Evolutionary conservation across 2,113 vertebrate genomes (phyloP).

Genomic region (Ia io): DNA sequence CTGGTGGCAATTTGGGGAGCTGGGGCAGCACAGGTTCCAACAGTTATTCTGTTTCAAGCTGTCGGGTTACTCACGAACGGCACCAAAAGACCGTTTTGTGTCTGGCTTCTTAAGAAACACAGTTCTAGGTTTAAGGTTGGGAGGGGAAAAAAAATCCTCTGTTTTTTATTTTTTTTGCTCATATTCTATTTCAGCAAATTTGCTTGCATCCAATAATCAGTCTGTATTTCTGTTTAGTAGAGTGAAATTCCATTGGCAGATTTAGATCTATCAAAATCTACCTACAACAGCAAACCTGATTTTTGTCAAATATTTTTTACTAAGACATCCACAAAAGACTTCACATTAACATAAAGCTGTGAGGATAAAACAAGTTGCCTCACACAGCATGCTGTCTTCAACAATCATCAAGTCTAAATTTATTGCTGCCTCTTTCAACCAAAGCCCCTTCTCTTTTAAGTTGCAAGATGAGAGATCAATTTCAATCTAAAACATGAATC

Average conservation of each 20-base stretch:
- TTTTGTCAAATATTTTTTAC: conserved; percentile 37
- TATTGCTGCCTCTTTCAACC: neutral
- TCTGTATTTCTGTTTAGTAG: neutral
- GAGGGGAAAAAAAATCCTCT: neutral
- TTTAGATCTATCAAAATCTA: neutral
- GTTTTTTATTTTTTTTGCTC: neutral
- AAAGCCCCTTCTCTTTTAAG: neutral
- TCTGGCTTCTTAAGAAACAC: neutral
- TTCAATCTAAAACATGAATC: conserved; percentile 1
- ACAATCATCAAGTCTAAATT: neutral
- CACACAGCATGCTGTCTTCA: neutral
- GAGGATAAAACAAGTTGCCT: neutral
- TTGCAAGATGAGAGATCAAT: neutral
- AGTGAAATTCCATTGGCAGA: neutral
- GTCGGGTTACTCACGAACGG: neutral
- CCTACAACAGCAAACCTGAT: neutral
- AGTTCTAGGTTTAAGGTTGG: neutral
- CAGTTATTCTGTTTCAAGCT: neutral
- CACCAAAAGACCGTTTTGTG: neutral
- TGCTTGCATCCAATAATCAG: neutral
- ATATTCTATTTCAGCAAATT: neutral
- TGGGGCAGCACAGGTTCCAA: neutral
- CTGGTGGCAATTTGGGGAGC: neutral
- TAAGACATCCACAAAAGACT: neutral
- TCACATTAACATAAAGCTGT: conserved; percentile 13